These are phyloP conservation scores for Scaptomyza caliginosa DNA, from an alignment of 2,888 invertebrate species.

Conservation along the genomic window DNA sequence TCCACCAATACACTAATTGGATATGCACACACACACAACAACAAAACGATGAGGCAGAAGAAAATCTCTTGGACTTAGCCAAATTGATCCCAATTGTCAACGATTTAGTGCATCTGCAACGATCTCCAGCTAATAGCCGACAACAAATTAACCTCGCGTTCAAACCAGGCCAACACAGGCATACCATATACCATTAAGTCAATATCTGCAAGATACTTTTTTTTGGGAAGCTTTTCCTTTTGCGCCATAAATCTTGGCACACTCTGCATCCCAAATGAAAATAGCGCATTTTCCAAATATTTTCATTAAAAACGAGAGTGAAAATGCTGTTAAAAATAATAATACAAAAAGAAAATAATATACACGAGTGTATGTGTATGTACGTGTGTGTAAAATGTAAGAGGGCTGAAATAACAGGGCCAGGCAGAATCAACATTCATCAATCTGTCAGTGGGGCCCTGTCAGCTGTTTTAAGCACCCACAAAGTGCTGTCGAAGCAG, in stretches of 20 bases:
- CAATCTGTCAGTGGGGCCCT: conserved; percentile 79
- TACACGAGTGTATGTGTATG: background rate
- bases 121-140: conserved; percentile 50
- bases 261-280: conserved; percentile 62
- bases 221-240: background rate
- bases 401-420: conserved; percentile 55
- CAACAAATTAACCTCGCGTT: conserved; percentile 54
- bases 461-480: conserved; percentile 82
- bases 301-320: conserved; percentile 71
- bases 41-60: background rate
- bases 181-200: background rate
- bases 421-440: conserved; percentile 73
- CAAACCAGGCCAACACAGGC: conserved; percentile 36
- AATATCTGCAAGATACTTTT: conserved; percentile 18
- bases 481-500: conserved; percentile 73
- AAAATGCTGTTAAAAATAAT: conserved; percentile 40
- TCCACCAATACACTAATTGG: conserved; percentile 22
- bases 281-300: conserved; percentile 74
- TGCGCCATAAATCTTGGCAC: conserved; percentile 62
- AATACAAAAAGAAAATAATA: conserved; percentile 13
- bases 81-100: conserved; percentile 72
- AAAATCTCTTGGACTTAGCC: conserved; percentile 25
- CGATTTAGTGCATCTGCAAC: conserved; percentile 47
- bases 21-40: conserved; percentile 11
- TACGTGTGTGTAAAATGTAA: conserved; percentile 8